Base-by-base conservation (phyloP, 92 coral and sea anemone genomes). In the Siderastrea radians region DNA sequence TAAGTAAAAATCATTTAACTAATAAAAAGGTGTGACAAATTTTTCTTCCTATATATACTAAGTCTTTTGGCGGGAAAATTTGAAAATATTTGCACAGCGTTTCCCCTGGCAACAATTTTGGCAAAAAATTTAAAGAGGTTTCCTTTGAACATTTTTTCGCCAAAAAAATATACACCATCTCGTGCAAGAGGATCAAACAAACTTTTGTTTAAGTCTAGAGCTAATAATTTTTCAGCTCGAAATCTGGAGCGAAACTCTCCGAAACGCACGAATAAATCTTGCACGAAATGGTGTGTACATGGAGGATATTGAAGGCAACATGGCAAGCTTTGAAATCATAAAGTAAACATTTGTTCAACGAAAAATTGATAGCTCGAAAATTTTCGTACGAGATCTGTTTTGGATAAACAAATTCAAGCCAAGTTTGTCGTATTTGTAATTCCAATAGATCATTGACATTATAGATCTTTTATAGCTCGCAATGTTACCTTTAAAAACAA, bases 1-100 rank as follows among this genome's bases (percentile, higher is more conserved):
- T 19, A 26, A 26, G 38, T 26, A 26, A 26, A 26, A 26, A 26
- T 26, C 38, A 26, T 26, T 26, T 26, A 26, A 26, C 10, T 38
- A 0, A 65, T 19, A 17, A 65, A 38, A 65, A 65, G 48, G 45
- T 38, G 47, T 65, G 11, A 65, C 6, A 26, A 65, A 19, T 19
- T 19, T 19, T 19, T 19, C 3, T 65, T 19, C 47, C 9, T 19
- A 17, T 19, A 65, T 19, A 38, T 65, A 19, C 57, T 71, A 71
- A 71, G 75, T 71, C 55, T 71, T 71, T 71, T 71, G 75, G 75
- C 75, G 75, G 75, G 75, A 71, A 71, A 71, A 48, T 49, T 71
- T 71, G 10, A 49, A 15, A 5, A 16, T 3, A 6, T 71, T 71
- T 71, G 75, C 75, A 71, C 58, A 71, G 75, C 75, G 75, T 71